phyloP scores from a whole-genome alignment of 2,797 vertebrate species.

The Paratrypauchen microcephalus region DNA sequence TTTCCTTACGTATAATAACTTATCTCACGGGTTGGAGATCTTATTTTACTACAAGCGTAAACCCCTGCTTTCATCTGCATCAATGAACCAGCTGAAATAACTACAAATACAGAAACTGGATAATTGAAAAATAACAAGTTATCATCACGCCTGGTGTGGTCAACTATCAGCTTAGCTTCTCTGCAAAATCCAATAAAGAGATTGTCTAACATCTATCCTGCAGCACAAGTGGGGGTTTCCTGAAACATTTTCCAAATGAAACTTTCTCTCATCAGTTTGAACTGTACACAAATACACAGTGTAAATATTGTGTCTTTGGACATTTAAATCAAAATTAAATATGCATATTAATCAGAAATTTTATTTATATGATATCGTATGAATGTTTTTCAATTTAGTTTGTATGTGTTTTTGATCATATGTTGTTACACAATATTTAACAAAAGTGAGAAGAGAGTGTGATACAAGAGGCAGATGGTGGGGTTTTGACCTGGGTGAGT shows the following conservation, averaged over 20 bases:
- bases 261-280: neutral
- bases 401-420: neutral
- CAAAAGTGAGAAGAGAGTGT: neutral
- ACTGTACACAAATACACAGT: too few relatives aligned
- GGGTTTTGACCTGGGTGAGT: too few relatives aligned
- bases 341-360: neutral
- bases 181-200: constrained; percentile 66
- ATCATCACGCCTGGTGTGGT: constrained; percentile 13
- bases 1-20: constrained; percentile 48
- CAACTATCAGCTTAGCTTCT: constrained; percentile 40
- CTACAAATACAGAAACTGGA: constrained; percentile 9
- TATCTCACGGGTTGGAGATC: constrained; percentile 30
- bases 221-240: constrained; percentile 16
- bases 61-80: constrained; percentile 16
- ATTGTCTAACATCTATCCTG: constrained; percentile 45
- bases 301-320: neutral
- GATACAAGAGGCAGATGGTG: constrained; percentile 52
- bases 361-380: neutral
- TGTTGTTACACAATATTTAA: neutral
- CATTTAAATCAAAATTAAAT: neutral
- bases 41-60: constrained; percentile 17
- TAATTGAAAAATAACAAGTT: constrained; percentile 8
- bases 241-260: neutral
- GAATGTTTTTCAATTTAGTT: neutral
- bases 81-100: neutral